Percentiles rank a stretch among this genome's conserved stretches.
Evolutionary conservation across 1,140 invertebrate species (phyloP).

Genomic region (Vanessa atalanta): DNA sequence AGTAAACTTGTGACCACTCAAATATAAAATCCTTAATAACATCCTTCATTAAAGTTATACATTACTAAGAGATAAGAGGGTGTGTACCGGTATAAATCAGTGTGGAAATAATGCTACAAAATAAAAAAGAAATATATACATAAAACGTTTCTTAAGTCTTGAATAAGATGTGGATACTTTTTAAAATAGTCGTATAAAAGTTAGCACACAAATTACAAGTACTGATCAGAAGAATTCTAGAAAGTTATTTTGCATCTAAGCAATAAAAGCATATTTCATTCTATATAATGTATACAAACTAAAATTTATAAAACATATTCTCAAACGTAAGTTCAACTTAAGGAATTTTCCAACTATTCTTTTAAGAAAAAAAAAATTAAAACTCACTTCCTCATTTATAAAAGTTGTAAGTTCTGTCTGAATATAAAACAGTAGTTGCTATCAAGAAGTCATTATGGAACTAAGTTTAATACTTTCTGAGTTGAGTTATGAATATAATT

Average conservation of each 20-base stretch:
- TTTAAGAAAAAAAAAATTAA: neutral
- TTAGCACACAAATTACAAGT: too few species aligned
- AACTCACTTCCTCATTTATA: slow-evolving; percentile 19
- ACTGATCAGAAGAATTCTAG: neutral
- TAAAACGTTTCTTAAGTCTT: too few species aligned
- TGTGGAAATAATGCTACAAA: too few species aligned
- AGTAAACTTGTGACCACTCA: too few species aligned
- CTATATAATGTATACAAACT: neutral
- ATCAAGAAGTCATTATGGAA: slow-evolving; percentile 26
- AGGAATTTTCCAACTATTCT: neutral
- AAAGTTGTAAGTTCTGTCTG: slow-evolving; percentile 25
- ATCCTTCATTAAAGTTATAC: too few species aligned
- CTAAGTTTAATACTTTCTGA: slow-evolving; percentile 15
- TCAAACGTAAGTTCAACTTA: slow-evolving; percentile 5
- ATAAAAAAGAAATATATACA: too few species aligned
- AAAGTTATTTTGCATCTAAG: neutral
- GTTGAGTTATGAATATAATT: slow-evolving; percentile 24
- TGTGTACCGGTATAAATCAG: too few species aligned
- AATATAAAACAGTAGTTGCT: slow-evolving; percentile 30
- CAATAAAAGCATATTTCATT: neutral
- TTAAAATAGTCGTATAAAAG: too few species aligned
- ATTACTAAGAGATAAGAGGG: too few species aligned
- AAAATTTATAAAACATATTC: neutral
- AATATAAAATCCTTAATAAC: too few species aligned
- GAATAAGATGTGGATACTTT: too few species aligned